Conservation (phyloP, 2,888 invertebrate species). For the Rhabditophanes sp. region DNA sequence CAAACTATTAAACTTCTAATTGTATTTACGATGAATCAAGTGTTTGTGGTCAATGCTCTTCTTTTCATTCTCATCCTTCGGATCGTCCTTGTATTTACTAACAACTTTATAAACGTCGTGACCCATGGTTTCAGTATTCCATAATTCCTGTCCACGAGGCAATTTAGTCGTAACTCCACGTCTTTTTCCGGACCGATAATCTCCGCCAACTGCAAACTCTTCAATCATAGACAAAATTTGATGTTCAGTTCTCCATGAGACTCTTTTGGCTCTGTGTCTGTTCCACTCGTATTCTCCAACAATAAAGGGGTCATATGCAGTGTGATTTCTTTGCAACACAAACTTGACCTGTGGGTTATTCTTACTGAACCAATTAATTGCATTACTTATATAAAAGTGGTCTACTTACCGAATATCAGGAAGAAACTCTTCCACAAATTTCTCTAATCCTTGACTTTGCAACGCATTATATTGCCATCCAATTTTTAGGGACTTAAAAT, state of each 20-base stretch:
- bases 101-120: slow-evolving; percentile 35
- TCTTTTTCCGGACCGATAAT: slow-evolving; percentile 25
- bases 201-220: slow-evolving; percentile 34
- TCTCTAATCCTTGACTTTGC: slow-evolving; percentile 35
- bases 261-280: slow-evolving; percentile 23
- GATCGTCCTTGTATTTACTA: slow-evolving; percentile 38
- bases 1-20: too few species aligned
- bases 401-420: slow-evolving; percentile 27
- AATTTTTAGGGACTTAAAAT: slow-evolving; percentile 29
- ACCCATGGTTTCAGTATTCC: slow-evolving; percentile 41
- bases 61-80: slow-evolving; percentile 16
- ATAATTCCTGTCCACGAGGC: slow-evolving; percentile 37
- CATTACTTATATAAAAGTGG: slow-evolving; percentile 8
- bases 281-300: slow-evolving; percentile 33
- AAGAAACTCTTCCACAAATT: slow-evolving; percentile 36
- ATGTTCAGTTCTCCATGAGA: slow-evolving; percentile 24
- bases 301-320: slow-evolving; percentile 36
- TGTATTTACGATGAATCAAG: slow-evolving; percentile 24
- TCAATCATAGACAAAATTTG: slow-evolving; percentile 39
- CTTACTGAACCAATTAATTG: slow-evolving; percentile 14
- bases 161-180: slow-evolving; percentile 20
- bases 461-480: slow-evolving; percentile 34
- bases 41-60: slow-evolving; percentile 29
- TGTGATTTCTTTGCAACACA: slow-evolving; percentile 23
- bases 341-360: slow-evolving; percentile 31